Conservation (phyloP, 2,888 invertebrate species). For the Hyles lineata region DNA sequence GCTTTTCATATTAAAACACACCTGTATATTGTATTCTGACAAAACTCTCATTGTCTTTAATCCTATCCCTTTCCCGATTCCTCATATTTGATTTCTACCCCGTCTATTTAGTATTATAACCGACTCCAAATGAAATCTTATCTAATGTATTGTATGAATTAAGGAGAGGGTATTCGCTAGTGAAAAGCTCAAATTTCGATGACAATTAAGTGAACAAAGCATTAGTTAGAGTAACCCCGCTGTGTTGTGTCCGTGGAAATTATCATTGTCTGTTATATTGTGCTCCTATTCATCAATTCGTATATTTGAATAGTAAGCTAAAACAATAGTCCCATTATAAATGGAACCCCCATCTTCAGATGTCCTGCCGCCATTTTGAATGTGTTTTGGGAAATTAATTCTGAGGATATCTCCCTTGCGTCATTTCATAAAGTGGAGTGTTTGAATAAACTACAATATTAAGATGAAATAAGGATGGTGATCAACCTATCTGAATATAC, state of each 20-base stretch:
- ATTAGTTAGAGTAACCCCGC: slow-evolving; percentile 7
- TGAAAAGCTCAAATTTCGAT: slow-evolving; percentile 18
- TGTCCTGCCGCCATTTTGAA: neutral
- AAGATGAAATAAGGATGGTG: too few relatives aligned
- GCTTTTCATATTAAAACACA: too few relatives aligned
- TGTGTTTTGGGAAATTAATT: neutral
- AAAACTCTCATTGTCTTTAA: neutral
- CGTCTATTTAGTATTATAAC: neutral
- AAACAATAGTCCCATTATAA: slow-evolving; percentile 8
- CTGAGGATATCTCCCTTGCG: neutral
- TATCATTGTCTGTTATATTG: slow-evolving; percentile 3
- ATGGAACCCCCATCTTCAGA: neutral
- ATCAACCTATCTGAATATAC: too few relatives aligned
- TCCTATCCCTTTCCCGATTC: neutral
- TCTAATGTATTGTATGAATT: slow-evolving; percentile 17
- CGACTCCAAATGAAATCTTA: slow-evolving; percentile 8
- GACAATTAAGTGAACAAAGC: slow-evolving; percentile 25
- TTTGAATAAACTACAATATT: too few relatives aligned
- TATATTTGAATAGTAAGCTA: neutral
- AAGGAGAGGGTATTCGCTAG: slow-evolving; percentile 1
- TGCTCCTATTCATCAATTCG: neutral
- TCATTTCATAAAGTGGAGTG: neutral
- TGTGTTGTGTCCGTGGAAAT: neutral
- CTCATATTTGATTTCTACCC: neutral
- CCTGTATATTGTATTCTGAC: neutral